Conservation (phyloP, 2,113 vertebrate species). For the Embiotoca jacksoni region DNA sequence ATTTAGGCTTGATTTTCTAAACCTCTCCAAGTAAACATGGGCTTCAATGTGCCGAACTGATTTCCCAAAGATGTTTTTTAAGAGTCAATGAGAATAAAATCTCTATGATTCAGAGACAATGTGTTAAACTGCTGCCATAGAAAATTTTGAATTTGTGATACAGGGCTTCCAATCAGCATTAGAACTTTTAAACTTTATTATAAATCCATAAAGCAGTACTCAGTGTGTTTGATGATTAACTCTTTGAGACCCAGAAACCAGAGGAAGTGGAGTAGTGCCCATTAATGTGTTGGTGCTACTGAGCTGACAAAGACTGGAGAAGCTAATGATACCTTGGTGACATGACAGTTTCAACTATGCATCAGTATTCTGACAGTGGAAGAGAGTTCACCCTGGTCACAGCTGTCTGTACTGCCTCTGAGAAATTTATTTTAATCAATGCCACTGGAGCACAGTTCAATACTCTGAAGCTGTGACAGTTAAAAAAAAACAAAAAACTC, state of each 20-base stretch:
- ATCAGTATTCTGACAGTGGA: background rate
- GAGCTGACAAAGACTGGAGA: background rate
- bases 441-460: background rate
- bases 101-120: background rate
- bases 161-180: background rate
- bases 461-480: constrained; percentile 9
- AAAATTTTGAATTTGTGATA: background rate
- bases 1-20: background rate
- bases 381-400: background rate
- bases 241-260: background rate
- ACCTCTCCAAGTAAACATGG: background rate
- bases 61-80: background rate
- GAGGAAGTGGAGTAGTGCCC: background rate
- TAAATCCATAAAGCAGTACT: background rate
- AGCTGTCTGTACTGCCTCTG: background rate
- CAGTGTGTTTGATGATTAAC: background rate
- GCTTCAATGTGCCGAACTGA: background rate
- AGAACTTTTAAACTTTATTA: background rate
- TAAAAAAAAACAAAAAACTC: constrained; percentile 29
- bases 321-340: constrained; percentile 2
- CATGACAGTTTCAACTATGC: background rate
- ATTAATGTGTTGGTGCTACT: background rate
- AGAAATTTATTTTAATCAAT: constrained; percentile 3
- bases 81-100: background rate
- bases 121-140: background rate